Conservation (phyloP, 2,888 invertebrate species). For the Mylabris sibirica region DNA sequence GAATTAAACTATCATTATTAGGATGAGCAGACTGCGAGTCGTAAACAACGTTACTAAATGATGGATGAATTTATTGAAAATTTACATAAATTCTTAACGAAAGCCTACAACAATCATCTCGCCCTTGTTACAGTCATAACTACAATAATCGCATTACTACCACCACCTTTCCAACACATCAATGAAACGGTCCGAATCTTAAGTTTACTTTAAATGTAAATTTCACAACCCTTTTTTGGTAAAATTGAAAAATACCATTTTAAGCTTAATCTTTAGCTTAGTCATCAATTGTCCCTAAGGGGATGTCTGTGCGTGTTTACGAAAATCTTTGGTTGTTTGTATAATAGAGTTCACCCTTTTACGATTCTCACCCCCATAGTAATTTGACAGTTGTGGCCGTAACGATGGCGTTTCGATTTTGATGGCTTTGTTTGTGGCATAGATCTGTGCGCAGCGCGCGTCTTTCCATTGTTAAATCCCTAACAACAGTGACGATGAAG, state of each 20-base stretch:
- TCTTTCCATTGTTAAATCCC: not conserved
- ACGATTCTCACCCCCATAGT: conserved; percentile 13
- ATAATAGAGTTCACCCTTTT: conserved; percentile 10
- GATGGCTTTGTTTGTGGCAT: conserved; percentile 13
- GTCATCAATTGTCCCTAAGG: conserved; percentile 5
- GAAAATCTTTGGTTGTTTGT: conserved; percentile 11
- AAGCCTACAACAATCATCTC: not conserved
- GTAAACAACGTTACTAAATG: not conserved
- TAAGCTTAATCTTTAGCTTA: conserved; percentile 9
- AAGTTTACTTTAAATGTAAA: not conserved
- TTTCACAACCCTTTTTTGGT: not conserved
- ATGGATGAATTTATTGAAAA: not conserved
- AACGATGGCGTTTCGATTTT: conserved; percentile 11
- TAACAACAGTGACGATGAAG: not conserved
- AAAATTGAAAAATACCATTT: not conserved
- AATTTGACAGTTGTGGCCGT: conserved; percentile 13
- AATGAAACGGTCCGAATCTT: not conserved
- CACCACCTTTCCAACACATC: not conserved
- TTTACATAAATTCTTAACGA: not conserved
- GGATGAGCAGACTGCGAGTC: not conserved
- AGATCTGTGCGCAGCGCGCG: not conserved
- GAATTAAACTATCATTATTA: not conserved
- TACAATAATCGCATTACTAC: not conserved
- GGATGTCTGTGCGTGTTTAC: conserved; percentile 11
- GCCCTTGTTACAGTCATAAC: not conserved